A percentile compares a stretch with the other conserved stretches of the same genome.
Evolutionary conservation across 2,113 vertebrate species (phyloP).

Genomic region (Xyliphius kryptos): DNA sequence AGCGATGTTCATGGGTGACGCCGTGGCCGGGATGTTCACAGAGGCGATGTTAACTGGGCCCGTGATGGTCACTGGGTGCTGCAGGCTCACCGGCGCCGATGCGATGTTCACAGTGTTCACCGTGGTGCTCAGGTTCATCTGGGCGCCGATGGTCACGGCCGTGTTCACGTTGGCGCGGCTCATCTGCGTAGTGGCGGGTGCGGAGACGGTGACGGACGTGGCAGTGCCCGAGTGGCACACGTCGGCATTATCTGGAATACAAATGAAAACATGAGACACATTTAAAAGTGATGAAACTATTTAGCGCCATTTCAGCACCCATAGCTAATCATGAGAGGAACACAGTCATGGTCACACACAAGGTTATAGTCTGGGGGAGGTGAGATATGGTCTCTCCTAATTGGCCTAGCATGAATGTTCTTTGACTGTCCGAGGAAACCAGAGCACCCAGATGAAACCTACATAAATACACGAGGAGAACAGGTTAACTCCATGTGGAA

Average conservation of each 20-base stretch:
- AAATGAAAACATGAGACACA: conserved; percentile 5
- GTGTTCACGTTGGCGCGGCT: conserved; percentile 68
- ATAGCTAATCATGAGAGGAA: too few relatives aligned
- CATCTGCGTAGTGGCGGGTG: conserved; percentile 59
- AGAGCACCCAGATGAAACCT: too few relatives aligned
- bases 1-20: conserved; percentile 85
- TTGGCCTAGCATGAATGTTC: too few relatives aligned
- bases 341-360: too few relatives aligned
- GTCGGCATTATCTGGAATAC: conserved; percentile 77
- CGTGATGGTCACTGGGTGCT: conserved; percentile 92
- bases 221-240: conserved; percentile 88
- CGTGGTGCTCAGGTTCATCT: conserved; percentile 98
- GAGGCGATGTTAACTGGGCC: conserved; percentile 93
- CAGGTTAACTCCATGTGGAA: too few relatives aligned
- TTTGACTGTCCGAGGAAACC: too few relatives aligned
- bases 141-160: conserved; percentile 90
- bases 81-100: conserved; percentile 80
- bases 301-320: too few relatives aligned
- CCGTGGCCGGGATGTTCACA: conserved; percentile 81
- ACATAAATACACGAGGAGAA: too few relatives aligned
- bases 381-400: too few relatives aligned
- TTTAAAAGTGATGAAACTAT: too few relatives aligned
- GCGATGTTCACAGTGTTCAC: conserved; percentile 97
- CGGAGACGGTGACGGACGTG: conserved; percentile 61
- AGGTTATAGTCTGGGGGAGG: too few relatives aligned